Conservation (phyloP, 2,113 vertebrate genomes). For the Lepus americanus region DNA sequence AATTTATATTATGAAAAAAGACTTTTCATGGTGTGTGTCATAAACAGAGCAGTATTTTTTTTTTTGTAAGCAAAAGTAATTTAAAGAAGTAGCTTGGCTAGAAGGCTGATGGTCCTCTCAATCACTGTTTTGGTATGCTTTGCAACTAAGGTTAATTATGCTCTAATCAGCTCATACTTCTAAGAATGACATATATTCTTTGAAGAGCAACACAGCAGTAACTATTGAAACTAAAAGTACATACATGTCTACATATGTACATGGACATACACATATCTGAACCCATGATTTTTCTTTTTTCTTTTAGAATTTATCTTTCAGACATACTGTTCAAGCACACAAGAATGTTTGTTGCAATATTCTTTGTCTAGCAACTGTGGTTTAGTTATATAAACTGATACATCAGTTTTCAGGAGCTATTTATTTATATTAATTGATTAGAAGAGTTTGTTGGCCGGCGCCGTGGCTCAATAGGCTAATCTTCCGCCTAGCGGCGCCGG, state of each 20-base stretch:
- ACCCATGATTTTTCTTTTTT: constrained; percentile 34
- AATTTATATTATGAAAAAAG: constrained; percentile 66
- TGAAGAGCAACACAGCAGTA: constrained; percentile 12
- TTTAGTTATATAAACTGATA: not conserved
- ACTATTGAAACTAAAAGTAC: constrained; percentile 26
- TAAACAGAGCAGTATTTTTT: not conserved
- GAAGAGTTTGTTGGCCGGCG: not conserved
- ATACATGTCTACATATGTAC: not conserved
- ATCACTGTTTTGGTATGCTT: constrained; percentile 8
- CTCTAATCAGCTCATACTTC: constrained; percentile 51
- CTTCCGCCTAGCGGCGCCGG: no score
- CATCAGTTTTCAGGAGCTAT: not conserved
- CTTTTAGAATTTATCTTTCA: constrained; percentile 58
- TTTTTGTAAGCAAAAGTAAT: constrained; percentile 37
- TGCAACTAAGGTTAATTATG: not conserved
- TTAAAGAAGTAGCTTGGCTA: not conserved
- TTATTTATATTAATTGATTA: constrained; percentile 24
- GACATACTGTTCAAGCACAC: constrained; percentile 45
- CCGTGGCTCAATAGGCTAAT: no score
- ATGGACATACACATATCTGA: not conserved
- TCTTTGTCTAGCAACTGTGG: not conserved
- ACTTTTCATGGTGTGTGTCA: constrained; percentile 21
- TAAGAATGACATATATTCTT: constrained; percentile 33
- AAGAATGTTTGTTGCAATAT: not conserved
- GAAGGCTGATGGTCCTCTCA: not conserved